These are phyloP conservation scores for Gallinago solitaria DNA, from an alignment of 2,797 vertebrate species.

Conservation along the genomic window DNA sequence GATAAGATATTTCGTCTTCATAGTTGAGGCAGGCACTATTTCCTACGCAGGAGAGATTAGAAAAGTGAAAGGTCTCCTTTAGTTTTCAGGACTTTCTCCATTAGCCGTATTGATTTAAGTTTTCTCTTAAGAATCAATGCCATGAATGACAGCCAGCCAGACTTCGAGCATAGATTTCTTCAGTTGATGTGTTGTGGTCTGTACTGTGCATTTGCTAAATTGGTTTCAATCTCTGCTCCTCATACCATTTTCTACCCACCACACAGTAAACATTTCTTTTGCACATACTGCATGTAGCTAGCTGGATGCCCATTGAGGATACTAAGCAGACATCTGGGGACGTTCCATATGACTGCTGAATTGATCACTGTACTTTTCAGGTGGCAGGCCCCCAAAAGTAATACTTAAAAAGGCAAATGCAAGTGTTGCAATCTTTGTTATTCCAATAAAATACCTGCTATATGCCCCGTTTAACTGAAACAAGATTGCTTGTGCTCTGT, in stretches of 20 bases:
- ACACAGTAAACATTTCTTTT: background rate
- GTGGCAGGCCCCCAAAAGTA: background rate
- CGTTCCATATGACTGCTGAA: background rate
- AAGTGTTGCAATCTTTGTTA: background rate
- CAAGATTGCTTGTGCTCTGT: background rate
- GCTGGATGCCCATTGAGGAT: background rate
- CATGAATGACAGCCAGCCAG: background rate
- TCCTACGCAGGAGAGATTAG: background rate
- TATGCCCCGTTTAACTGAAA: background rate
- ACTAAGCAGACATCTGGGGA: background rate
- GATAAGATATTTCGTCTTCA: background rate
- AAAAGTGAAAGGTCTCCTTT: background rate
- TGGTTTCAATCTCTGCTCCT: background rate
- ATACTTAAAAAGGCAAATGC: background rate
- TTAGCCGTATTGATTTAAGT: background rate
- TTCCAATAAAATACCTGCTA: background rate
- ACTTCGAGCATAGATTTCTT: background rate
- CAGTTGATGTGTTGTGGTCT: background rate
- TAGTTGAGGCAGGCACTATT: background rate
- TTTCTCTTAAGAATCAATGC: background rate
- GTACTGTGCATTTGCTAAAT: background rate
- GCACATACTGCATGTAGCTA: background rate
- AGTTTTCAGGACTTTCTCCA: background rate
- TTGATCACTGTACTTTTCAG: background rate
- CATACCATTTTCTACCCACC: background rate